Conservation (phyloP, 2,888 invertebrate genomes). For the Nowickia ferox region DNA sequence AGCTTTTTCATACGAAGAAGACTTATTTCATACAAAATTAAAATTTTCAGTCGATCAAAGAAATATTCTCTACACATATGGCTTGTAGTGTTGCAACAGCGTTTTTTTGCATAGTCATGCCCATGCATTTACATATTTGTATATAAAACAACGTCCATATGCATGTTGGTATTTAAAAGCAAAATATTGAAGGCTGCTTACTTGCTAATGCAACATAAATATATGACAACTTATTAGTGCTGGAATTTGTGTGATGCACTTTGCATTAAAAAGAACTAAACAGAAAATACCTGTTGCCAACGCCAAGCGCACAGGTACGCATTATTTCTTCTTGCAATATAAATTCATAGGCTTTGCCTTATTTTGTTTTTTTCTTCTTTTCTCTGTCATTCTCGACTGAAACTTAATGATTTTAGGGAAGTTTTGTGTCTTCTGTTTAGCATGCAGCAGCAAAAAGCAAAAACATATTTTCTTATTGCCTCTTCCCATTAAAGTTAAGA, state of each 20-base stretch:
- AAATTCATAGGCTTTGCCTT: slow-evolving; percentile 46
- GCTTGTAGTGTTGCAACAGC: background rate
- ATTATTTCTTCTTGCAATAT: slow-evolving; percentile 64
- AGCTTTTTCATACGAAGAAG: too few relatives aligned
- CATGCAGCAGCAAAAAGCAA: background rate
- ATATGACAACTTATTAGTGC: slow-evolving; percentile 67
- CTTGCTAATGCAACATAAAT: slow-evolving; percentile 56
- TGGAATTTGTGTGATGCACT: slow-evolving; percentile 65
- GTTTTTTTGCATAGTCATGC: slow-evolving; percentile 45
- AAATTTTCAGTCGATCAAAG: background rate
- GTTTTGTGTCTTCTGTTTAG: slow-evolving; percentile 42
- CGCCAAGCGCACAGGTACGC: slow-evolving; percentile 36
- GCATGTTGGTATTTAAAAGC: slow-evolving; percentile 44
- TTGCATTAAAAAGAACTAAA: slow-evolving; percentile 41
- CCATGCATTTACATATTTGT: slow-evolving; percentile 24
- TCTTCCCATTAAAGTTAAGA: slow-evolving; percentile 3
- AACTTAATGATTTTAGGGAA: slow-evolving; percentile 55
- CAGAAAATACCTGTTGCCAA: slow-evolving; percentile 49
- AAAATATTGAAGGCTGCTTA: slow-evolving; percentile 45
- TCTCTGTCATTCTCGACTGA: slow-evolving; percentile 5
- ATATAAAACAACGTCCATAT: slow-evolving; percentile 14
- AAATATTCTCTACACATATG: background rate
- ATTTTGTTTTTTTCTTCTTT: background rate
- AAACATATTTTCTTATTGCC: slow-evolving; percentile 20
- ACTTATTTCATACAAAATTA: too few relatives aligned